Conservation (phyloP, 1,140 invertebrate species). For the Acyrthosiphon pisum region DNA sequence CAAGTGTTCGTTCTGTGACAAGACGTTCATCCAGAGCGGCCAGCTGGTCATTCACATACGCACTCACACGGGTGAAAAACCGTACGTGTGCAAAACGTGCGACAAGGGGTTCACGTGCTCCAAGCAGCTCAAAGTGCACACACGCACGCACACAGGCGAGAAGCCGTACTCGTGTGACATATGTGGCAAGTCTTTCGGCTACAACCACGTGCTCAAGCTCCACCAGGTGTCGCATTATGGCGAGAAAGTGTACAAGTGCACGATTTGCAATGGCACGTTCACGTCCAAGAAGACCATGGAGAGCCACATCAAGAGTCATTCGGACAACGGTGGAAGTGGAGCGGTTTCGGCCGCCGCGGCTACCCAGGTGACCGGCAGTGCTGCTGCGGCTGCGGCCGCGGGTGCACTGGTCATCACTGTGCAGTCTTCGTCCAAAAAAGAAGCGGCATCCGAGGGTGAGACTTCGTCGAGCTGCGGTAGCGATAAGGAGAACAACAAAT, state of each 20-base stretch:
- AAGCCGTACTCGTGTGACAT: constrained; percentile 78
- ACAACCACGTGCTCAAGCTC: constrained; percentile 86
- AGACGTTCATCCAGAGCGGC: constrained; percentile 89
- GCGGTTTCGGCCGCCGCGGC: constrained; percentile 36
- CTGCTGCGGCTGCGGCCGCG: constrained; percentile 57
- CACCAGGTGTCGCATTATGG: constrained; percentile 91
- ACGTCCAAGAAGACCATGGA: constrained; percentile 89
- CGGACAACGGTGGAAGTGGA: constrained; percentile 66
- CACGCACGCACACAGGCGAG: constrained; percentile 83
- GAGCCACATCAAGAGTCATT: constrained; percentile 87
- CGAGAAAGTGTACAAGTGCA: constrained; percentile 90
- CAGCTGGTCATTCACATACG: constrained; percentile 84
- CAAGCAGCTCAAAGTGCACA: constrained; percentile 88
- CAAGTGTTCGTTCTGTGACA: constrained; percentile 89
- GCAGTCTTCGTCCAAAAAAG: neutral
- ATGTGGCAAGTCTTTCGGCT: constrained; percentile 84
- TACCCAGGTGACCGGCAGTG: constrained; percentile 61
- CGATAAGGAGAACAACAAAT: constrained; percentile 66
- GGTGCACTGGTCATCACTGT: neutral
- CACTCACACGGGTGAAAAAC: constrained; percentile 90
- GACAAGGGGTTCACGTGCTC: constrained; percentile 89
- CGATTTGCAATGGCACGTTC: constrained; percentile 87
- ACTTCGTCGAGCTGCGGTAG: constrained; percentile 62
- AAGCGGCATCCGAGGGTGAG: neutral
- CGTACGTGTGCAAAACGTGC: constrained; percentile 86